Percentiles rank a stretch among this genome's conserved stretches.
These are phyloP conservation scores for Melipona beecheii DNA, from an alignment of 2,888 invertebrate genomes.

Conservation along the genomic window DNA sequence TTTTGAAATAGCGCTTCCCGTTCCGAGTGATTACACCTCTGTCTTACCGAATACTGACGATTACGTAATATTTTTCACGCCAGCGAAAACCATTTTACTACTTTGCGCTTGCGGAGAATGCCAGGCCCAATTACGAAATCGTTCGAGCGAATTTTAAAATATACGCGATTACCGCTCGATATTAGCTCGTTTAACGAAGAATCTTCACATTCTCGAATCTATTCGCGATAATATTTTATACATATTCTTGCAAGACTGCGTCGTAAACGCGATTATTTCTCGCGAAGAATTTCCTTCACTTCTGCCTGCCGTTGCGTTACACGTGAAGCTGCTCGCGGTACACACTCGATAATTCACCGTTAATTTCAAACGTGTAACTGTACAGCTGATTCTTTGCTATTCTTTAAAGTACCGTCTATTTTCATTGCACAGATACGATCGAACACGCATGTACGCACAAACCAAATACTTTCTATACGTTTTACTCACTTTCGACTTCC, in stretches of 20 bases:
- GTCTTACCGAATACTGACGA: slow-evolving; percentile 32
- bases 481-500: slow-evolving; percentile 95
- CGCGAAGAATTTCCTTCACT: slow-evolving; percentile 15
- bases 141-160: neutral
- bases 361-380: neutral
- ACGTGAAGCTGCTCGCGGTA: slow-evolving; percentile 3
- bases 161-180: neutral
- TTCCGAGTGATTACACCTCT: slow-evolving; percentile 65
- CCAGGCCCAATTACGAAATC: neutral
- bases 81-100: neutral
- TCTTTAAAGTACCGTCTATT: neutral
- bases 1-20: slow-evolving; percentile 79
- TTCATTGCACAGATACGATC: slow-evolving; percentile 17
- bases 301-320: slow-evolving; percentile 11
- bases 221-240: neutral
- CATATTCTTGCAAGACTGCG: neutral
- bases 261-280: neutral
- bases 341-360: slow-evolving; percentile 49
- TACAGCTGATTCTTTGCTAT: neutral
- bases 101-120: neutral
- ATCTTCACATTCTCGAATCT: neutral
- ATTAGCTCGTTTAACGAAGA: neutral
- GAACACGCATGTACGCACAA: slow-evolving; percentile 26
- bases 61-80: slow-evolving; percentile 60
- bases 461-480: slow-evolving; percentile 15